phyloP scores from a whole-genome alignment of 2,113 vertebrate species.

The Balaenoptera acutorostrata region DNA sequence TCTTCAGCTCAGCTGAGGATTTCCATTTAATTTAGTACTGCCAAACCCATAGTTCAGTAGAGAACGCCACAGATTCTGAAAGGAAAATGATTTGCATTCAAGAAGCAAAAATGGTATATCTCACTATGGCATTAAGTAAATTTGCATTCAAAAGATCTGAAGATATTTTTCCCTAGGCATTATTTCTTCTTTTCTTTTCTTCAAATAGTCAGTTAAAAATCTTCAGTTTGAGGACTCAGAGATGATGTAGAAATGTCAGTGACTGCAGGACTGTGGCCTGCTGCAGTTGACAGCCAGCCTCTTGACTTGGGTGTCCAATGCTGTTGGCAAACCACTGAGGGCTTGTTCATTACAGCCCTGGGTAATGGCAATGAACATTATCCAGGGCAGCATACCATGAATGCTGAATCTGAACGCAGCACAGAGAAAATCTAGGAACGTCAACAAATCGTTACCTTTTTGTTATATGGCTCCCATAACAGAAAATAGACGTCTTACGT shows the following conservation, averaged over 20 bases:
- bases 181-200: not conserved
- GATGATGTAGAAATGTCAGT: not conserved
- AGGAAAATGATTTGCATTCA: not conserved
- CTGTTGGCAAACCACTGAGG: not conserved
- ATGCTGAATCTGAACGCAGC: not conserved
- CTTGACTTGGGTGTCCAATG: not conserved
- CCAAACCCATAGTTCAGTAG: not conserved
- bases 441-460: not conserved
- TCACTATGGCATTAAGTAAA: not conserved
- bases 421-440: not conserved
- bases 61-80: not conserved
- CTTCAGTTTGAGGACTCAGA: not conserved
- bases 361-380: not conserved
- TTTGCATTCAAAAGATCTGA: not conserved
- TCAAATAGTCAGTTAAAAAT: not conserved
- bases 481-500: not conserved
- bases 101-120: not conserved
- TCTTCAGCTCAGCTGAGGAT: not conserved
- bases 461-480: not conserved
- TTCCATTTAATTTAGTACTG: not conserved
- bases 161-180: not conserved
- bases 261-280: not conserved
- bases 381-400: not conserved
- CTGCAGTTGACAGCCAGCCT: not conserved
- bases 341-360: not conserved